Conservation (phyloP, 2,888 invertebrate species). For the Ellobium chinense region DNA sequence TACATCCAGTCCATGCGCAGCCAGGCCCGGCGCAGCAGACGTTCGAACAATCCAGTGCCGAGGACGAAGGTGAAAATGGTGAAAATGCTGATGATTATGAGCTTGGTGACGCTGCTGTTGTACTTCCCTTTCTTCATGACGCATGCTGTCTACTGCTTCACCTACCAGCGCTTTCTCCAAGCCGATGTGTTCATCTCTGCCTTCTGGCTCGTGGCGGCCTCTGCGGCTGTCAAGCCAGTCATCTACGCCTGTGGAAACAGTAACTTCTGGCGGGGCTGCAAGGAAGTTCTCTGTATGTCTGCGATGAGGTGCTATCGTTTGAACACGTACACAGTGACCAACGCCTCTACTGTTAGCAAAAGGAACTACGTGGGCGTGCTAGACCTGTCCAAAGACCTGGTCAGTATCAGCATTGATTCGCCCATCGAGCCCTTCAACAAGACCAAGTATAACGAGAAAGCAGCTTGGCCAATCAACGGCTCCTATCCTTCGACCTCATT, state of each 20-base stretch:
- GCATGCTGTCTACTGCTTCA: conserved; percentile 57
- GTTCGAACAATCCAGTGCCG: conserved; percentile 73
- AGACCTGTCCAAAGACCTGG: conserved; percentile 52
- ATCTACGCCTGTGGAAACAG: conserved; percentile 74
- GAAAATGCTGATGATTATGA: conserved; percentile 73
- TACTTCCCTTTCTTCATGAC: conserved; percentile 59
- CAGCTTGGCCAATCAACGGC: conserved; percentile 59
- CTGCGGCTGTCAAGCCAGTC: conserved; percentile 66
- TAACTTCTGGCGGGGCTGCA: conserved; percentile 77
- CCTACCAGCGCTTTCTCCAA: conserved; percentile 43
- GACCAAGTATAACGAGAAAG: conserved; percentile 56
- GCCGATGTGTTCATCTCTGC: conserved; percentile 58
- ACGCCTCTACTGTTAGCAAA: conserved; percentile 70
- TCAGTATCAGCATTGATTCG: conserved; percentile 49
- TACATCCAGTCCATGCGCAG: conserved; percentile 57
- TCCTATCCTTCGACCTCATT: conserved; percentile 50
- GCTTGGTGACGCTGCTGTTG: conserved; percentile 53
- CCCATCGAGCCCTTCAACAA: conserved; percentile 66
- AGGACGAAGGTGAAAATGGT: conserved; percentile 76
- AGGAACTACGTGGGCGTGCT: conserved; percentile 74
- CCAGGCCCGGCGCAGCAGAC: conserved; percentile 1
- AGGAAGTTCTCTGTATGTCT: conserved; percentile 75
- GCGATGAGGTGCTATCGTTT: conserved; percentile 74
- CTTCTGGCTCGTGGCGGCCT: conserved; percentile 57
- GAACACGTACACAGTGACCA: conserved; percentile 75